Evolutionary conservation across 2,113 vertebrate genomes (phyloP).

Genomic region (Puma concolor): DNA sequence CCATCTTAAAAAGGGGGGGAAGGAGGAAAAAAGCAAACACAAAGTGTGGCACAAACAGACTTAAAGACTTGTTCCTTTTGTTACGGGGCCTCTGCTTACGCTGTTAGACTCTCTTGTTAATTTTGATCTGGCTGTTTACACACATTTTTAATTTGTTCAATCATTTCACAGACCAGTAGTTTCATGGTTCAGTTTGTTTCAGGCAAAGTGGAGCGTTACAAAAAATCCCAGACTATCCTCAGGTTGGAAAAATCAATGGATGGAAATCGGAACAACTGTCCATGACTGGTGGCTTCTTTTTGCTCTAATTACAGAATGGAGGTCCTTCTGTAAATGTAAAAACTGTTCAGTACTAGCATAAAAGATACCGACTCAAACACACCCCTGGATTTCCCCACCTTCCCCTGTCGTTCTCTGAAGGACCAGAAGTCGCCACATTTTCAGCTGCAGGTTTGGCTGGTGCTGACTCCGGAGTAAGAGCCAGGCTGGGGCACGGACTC

Average conservation of each 20-base stretch:
- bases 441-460: background rate
- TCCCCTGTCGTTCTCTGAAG: background rate
- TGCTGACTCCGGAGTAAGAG: background rate
- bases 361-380: background rate
- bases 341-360: background rate
- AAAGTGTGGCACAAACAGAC: background rate
- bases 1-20: background rate
- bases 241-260: background rate
- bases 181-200: conserved; percentile 63
- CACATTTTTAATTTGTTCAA: conserved; percentile 61
- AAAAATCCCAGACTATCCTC: conserved; percentile 23
- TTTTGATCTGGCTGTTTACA: conserved; percentile 44
- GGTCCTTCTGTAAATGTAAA: background rate
- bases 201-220: conserved; percentile 18
- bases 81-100: background rate
- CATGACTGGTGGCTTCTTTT: background rate
- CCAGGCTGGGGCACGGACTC: background rate
- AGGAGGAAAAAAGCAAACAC: background rate
- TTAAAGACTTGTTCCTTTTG: background rate
- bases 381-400: background rate
- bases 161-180: conserved; percentile 52
- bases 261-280: background rate
- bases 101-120: background rate
- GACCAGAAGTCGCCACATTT: background rate
- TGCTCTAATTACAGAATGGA: background rate